Evolutionary conservation across 1,140 invertebrate species (phyloP).

Genomic region (Centruroides vittatus): DNA sequence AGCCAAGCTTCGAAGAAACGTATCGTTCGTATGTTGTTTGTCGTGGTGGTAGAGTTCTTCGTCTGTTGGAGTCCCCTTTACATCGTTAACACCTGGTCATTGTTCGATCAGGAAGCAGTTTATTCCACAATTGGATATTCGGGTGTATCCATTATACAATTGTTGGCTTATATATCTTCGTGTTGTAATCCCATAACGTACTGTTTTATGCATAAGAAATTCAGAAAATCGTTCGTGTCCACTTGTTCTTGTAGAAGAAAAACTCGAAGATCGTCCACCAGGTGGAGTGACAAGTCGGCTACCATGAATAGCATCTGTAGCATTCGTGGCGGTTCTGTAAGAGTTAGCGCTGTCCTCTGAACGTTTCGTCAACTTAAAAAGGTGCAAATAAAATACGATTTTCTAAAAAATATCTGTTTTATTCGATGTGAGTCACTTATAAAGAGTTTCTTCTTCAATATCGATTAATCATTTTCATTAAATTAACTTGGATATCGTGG

Average conservation of each 20-base stretch:
- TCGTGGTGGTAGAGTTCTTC: slow-evolving; percentile 39
- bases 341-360: neutral
- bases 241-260: slow-evolving; percentile 3
- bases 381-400: no score
- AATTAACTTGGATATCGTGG: no score
- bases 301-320: slow-evolving; percentile 12
- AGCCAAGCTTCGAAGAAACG: slow-evolving; percentile 26
- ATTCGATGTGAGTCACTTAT: no score
- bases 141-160: slow-evolving; percentile 30
- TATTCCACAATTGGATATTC: slow-evolving; percentile 8
- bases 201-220: slow-evolving; percentile 39
- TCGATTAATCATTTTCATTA: no score
- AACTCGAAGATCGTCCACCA: neutral
- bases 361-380: no score
- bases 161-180: slow-evolving; percentile 35
- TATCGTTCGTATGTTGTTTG: slow-evolving; percentile 38
- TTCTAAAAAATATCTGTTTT: no score
- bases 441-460: no score
- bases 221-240: slow-evolving; percentile 22
- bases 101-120: slow-evolving; percentile 27
- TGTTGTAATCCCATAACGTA: slow-evolving; percentile 41
- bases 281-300: slow-evolving; percentile 8
- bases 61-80: slow-evolving; percentile 40
- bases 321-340: slow-evolving; percentile 2
- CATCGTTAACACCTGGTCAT: slow-evolving; percentile 31